Conservation (phyloP, 2,113 vertebrate species). For the Lasiurus cinereus region DNA sequence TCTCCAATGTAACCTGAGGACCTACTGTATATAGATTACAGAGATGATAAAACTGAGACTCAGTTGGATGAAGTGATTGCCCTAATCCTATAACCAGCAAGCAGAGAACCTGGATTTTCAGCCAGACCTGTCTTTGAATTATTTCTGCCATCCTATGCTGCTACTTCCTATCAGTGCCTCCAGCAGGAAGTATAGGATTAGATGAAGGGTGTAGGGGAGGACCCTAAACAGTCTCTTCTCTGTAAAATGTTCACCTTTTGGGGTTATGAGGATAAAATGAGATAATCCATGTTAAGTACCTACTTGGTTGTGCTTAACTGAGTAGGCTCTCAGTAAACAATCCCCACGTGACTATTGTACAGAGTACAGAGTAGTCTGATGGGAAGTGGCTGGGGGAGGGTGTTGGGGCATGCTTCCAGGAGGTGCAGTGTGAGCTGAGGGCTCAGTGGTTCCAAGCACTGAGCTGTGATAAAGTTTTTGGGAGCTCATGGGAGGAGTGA, state of each 20-base stretch:
- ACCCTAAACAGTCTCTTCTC: not conserved
- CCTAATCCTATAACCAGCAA: not conserved
- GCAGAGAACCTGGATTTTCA: not conserved
- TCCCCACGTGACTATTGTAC: not conserved
- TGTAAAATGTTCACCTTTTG: constrained; percentile 47
- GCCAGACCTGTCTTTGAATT: not conserved
- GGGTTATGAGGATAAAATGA: constrained; percentile 65
- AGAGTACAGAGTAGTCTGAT: not conserved
- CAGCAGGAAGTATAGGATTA: not conserved
- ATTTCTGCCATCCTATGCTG: not conserved
- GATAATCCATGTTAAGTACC: constrained; percentile 55
- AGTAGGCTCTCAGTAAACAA: not conserved
- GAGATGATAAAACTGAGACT: not conserved
- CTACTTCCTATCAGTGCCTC: not conserved
- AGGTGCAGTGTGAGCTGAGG: not conserved
- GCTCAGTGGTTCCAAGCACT: not conserved
- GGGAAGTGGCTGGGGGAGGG: not conserved
- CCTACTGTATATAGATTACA: not conserved
- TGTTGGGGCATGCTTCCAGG: not conserved
- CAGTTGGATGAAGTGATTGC: not conserved
- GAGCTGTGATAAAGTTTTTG: not conserved
- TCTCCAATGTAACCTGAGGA: too few species aligned
- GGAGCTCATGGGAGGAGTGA: not conserved
- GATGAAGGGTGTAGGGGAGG: not conserved
- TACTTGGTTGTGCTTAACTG: not conserved